phyloP scores from a whole-genome alignment of 2,888 invertebrate species.

The Conus canariensis region DNA sequence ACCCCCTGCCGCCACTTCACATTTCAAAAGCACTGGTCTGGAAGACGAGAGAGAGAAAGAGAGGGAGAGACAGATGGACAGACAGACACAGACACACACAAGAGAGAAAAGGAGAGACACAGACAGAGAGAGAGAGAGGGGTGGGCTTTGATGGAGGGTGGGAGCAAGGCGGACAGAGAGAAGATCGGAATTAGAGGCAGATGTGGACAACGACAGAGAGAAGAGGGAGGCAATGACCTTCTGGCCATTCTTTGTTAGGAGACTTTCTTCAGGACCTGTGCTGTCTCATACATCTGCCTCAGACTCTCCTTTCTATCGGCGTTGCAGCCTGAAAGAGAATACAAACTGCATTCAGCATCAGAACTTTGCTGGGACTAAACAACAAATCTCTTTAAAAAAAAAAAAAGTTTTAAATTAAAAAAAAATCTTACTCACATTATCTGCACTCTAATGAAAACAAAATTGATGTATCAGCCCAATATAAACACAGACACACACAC shows the following conservation, averaged over 20 bases:
- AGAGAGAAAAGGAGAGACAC: not conserved
- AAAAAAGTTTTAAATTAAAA: not conserved
- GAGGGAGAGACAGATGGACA: too few species aligned
- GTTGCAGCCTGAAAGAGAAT: constrained; percentile 64
- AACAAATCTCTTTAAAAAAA: not conserved
- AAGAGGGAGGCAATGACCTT: not conserved
- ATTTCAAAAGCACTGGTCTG: too few species aligned
- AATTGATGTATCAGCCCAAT: not conserved
- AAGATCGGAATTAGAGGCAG: not conserved
- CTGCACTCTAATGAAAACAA: not conserved
- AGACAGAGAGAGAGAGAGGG: too few species aligned
- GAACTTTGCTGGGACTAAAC: too few species aligned
- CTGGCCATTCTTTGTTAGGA: not conserved
- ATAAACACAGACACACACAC: not conserved
- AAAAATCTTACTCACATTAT: too few species aligned
- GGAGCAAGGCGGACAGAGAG: not conserved
- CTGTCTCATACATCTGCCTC: constrained; percentile 65
- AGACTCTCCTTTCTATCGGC: constrained; percentile 68
- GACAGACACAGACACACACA: not conserved
- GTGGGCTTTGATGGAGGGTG: too few species aligned
- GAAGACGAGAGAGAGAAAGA: too few species aligned
- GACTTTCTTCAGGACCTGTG: constrained; percentile 64
- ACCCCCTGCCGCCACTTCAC: too few species aligned
- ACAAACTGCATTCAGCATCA: not conserved
- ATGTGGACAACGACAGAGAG: too few species aligned